Evolutionary conservation across 2,113 vertebrate genomes (phyloP).

Genomic region (Chionodraco myersi): DNA sequence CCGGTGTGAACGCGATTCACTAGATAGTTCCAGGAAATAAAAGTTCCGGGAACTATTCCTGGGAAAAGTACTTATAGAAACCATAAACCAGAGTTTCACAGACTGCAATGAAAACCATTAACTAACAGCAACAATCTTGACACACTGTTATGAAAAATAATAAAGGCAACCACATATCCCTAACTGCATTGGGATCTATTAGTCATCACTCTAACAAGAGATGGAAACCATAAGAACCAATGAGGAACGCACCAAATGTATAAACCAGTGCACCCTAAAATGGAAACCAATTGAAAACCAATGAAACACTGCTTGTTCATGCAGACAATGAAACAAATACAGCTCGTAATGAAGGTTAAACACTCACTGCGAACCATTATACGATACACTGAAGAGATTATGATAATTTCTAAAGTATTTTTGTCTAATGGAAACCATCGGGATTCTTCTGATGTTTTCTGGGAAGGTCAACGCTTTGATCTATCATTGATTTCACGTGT

Average conservation of each 20-base stretch:
- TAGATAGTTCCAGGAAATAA: too few species aligned
- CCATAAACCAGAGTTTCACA: not conserved
- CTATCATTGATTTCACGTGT: constrained; percentile 36
- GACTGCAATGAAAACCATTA: not conserved
- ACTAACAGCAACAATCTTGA: not conserved
- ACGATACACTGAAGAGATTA: not conserved
- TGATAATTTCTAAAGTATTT: not conserved
- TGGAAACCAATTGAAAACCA: not conserved
- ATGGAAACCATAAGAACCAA: not conserved
- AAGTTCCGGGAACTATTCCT: too few species aligned
- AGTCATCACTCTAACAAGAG: not conserved
- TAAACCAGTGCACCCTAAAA: not conserved
- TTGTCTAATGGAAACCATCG: not conserved
- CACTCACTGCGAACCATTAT: not conserved
- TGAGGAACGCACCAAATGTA: too few species aligned
- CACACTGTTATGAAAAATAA: not conserved
- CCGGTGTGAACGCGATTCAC: too few species aligned
- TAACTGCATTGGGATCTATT: not conserved
- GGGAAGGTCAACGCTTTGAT: constrained; percentile 22
- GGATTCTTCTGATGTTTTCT: not conserved
- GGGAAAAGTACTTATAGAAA: too few species aligned
- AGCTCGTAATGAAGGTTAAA: not conserved
- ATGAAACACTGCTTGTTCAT: not conserved
- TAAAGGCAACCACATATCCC: not conserved
- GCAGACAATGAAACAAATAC: not conserved